Conservation (phyloP, 30 jellyfish, hydroid and myxozoan genomes). For the Clytia hemisphaerica region DNA sequence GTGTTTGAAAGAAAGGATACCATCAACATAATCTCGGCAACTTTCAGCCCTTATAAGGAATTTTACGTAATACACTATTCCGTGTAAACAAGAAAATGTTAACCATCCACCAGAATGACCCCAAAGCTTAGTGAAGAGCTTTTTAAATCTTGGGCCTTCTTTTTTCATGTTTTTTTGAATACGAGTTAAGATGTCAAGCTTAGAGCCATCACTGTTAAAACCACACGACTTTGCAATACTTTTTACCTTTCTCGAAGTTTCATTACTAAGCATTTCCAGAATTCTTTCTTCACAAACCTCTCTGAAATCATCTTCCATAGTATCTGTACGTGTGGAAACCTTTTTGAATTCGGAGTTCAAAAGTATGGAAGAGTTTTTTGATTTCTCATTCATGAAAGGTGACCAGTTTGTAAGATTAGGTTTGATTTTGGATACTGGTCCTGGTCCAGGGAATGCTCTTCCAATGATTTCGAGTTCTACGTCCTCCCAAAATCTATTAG, state of each 20-base stretch:
- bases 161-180: background rate
- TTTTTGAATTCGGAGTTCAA: slow-evolving; percentile 34
- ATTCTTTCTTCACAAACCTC: slow-evolving; percentile 41
- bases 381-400: slow-evolving; percentile 25
- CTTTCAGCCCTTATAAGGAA: slow-evolving; percentile 39
- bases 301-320: slow-evolving; percentile 14
- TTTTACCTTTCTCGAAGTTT: slow-evolving; percentile 5
- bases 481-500: slow-evolving; percentile 29
- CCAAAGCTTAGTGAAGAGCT: slow-evolving; percentile 21
- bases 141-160: slow-evolving; percentile 13
- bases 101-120: slow-evolving; percentile 53
- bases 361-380: slow-evolving; percentile 1
- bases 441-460: slow-evolving; percentile 16
- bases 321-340: slow-evolving; percentile 13
- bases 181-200: slow-evolving; percentile 30
- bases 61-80: slow-evolving; percentile 31
- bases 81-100: slow-evolving; percentile 38
- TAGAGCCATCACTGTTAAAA: background rate
- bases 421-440: background rate
- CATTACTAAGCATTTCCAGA: background rate
- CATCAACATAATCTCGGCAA: slow-evolving; percentile 39
- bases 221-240: slow-evolving; percentile 26
- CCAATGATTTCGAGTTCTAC: slow-evolving; percentile 5
- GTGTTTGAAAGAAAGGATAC: slow-evolving; percentile 25
- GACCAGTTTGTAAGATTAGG: slow-evolving; percentile 45